A percentile compares a stretch with the other conserved stretches of the same genome.
phyloP scores from a whole-genome alignment of 1,140 invertebrate genomes.

The Lerema accius region DNA sequence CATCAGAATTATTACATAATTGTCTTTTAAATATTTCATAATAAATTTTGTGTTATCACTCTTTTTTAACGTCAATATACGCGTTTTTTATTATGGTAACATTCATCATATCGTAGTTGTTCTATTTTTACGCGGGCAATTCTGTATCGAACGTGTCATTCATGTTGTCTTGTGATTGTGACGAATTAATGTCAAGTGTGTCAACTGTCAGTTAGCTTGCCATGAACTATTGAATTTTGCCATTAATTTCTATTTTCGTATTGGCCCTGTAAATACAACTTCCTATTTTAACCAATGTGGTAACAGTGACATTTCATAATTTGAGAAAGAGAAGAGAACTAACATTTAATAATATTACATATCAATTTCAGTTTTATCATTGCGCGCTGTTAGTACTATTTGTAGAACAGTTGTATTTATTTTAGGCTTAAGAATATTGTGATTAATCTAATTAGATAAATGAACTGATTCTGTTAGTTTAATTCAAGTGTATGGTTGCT shows the following conservation, averaged over 20 bases:
- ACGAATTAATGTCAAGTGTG: slow-evolving; percentile 7
- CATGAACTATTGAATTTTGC: neutral
- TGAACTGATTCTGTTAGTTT: slow-evolving; percentile 18
- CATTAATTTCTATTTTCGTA: neutral
- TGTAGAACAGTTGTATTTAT: slow-evolving; percentile 6
- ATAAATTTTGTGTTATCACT: too few species aligned
- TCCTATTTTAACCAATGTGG: neutral
- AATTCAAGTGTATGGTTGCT: neutral
- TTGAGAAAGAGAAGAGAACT: slow-evolving; percentile 1
- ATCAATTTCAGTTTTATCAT: slow-evolving; percentile 13
- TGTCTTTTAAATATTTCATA: too few species aligned
- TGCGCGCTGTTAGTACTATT: neutral
- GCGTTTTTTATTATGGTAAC: too few species aligned
- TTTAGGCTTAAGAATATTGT: slow-evolving; percentile 26
- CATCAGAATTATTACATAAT: too few species aligned
- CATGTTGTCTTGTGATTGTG: slow-evolving; percentile 4
- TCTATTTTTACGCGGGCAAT: neutral
- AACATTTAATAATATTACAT: too few species aligned
- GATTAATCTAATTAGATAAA: slow-evolving; percentile 28
- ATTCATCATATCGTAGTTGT: neutral
- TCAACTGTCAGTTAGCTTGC: neutral
- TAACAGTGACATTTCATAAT: neutral
- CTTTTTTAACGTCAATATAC: too few species aligned
- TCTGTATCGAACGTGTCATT: neutral
- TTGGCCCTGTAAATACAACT: neutral